Evolutionary conservation across 2,797 vertebrate genomes (phyloP).

Genomic region (Knipowitschia caucasica): DNA sequence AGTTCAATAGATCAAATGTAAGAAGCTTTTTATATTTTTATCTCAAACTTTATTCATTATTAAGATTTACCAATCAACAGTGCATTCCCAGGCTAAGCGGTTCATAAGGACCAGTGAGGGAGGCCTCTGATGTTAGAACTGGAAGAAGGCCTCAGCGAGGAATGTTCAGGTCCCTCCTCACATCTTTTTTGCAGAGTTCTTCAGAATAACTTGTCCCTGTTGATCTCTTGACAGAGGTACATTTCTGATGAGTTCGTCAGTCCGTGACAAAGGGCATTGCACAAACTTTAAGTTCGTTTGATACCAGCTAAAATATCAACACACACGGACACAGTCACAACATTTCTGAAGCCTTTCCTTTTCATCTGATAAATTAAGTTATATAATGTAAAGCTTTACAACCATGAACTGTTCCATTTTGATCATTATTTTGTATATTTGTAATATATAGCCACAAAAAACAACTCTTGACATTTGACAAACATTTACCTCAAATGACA

Average conservation of each 20-base stretch:
- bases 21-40: slow-evolving; percentile 36
- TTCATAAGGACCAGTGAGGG: slow-evolving; percentile 65
- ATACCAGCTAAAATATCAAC: slow-evolving; percentile 58
- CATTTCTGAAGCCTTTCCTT: slow-evolving; percentile 57
- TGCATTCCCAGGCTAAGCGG: slow-evolving; percentile 76
- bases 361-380: slow-evolving; percentile 60
- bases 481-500: slow-evolving; percentile 80
- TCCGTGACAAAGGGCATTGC: slow-evolving; percentile 49
- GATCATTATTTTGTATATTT: slow-evolving; percentile 69
- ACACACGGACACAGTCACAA: slow-evolving; percentile 65
- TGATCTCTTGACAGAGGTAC: slow-evolving; percentile 31
- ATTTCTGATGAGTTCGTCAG: slow-evolving; percentile 20
- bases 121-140: slow-evolving; percentile 56
- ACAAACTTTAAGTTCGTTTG: slow-evolving; percentile 42
- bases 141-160: slow-evolving; percentile 34
- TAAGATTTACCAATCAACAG: slow-evolving; percentile 74
- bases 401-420: slow-evolving; percentile 67
- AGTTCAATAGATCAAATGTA: background rate
- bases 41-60: slow-evolving; percentile 78
- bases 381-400: slow-evolving; percentile 76
- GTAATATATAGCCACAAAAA: slow-evolving; percentile 75
- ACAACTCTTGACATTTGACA: slow-evolving; percentile 78
- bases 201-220: slow-evolving; percentile 36
- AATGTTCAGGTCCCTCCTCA: slow-evolving; percentile 29
- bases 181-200: slow-evolving; percentile 29